Evolutionary conservation across 2,797 vertebrate species (phyloP).

Genomic region (Gila robusta): DNA sequence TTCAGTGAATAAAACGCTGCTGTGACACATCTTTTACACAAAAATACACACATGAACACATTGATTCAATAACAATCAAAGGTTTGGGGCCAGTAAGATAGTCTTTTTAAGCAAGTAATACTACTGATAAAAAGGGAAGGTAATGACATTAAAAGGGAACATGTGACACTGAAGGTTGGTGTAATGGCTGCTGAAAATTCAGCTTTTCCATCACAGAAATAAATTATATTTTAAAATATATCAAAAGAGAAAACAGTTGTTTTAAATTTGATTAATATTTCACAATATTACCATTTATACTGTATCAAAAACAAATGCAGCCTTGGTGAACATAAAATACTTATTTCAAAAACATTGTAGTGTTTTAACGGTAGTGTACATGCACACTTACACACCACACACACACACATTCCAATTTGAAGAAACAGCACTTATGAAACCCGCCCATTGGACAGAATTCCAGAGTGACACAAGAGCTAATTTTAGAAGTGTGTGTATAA

Average conservation of each 20-base stretch:
- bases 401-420: constrained; percentile 21
- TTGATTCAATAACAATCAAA: background rate
- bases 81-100: background rate
- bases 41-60: constrained; percentile 32
- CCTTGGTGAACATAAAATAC: background rate
- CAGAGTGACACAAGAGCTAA: constrained; percentile 56
- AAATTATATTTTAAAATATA: background rate
- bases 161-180: background rate
- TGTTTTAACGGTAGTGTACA: background rate
- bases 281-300: background rate
- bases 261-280: background rate
- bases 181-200: background rate
- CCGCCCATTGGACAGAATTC: constrained; percentile 32
- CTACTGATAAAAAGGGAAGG: background rate
- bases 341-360: background rate
- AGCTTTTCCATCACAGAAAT: constrained; percentile 10
- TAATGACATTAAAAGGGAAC: background rate
- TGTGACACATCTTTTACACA: background rate
- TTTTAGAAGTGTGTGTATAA: constrained; percentile 59
- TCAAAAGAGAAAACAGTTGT: background rate
- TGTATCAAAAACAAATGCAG: background rate
- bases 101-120: background rate
- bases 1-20: background rate
- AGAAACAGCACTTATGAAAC: constrained; percentile 38
- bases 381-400: constrained; percentile 38